phyloP scores from a whole-genome alignment of 2,113 vertebrate genomes.

The Taxidea taxus region DNA sequence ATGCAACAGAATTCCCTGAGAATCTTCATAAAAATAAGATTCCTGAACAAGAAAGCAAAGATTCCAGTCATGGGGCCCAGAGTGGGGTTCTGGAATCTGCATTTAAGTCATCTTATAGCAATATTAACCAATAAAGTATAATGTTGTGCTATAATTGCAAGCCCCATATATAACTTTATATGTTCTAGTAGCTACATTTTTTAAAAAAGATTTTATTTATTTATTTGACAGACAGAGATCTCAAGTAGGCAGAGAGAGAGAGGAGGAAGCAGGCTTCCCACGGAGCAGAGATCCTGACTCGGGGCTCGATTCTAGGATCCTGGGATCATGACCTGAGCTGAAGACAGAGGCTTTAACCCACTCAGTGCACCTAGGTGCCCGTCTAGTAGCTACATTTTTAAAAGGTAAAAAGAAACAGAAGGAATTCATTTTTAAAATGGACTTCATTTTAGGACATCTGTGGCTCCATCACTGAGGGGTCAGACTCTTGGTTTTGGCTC shows the following conservation, averaged over 20 bases:
- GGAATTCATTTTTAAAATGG: background rate
- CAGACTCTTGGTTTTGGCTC: background rate
- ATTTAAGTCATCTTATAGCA: background rate
- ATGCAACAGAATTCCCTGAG: background rate
- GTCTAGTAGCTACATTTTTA: background rate
- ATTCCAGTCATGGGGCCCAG: background rate
- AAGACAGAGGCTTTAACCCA: too few relatives aligned
- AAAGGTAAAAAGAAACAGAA: background rate
- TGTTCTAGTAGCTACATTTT: background rate
- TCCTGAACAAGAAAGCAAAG: background rate
- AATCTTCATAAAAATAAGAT: background rate
- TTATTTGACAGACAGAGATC: too few relatives aligned
- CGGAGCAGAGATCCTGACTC: too few relatives aligned
- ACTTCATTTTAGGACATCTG: background rate
- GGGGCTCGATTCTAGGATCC: too few relatives aligned
- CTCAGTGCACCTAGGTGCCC: too few relatives aligned
- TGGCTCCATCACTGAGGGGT: background rate
- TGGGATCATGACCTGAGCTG: too few relatives aligned
- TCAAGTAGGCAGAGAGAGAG: too few relatives aligned
- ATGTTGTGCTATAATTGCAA: background rate
- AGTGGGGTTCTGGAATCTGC: background rate
- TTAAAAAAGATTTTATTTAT: too few relatives aligned
- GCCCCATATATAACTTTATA: background rate
- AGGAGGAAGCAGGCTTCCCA: too few relatives aligned
- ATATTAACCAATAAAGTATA: background rate